These are phyloP conservation scores for Andrena marginata DNA, from an alignment of 2,888 invertebrate genomes.

Conservation along the genomic window DNA sequence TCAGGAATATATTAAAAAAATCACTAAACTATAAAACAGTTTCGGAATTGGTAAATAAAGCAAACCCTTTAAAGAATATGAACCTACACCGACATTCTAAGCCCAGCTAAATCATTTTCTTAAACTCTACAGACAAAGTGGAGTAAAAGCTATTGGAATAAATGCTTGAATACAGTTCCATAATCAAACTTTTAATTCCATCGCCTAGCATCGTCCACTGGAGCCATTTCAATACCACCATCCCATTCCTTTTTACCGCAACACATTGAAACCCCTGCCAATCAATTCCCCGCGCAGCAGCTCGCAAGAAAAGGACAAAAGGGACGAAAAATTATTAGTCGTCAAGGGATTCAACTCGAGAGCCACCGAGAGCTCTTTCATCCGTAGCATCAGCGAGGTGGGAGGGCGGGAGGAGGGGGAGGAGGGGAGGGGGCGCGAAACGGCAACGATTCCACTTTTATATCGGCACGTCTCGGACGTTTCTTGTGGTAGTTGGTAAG, in stretches of 20 bases:
- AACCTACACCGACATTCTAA: too few relatives aligned
- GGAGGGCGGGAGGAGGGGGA: too few relatives aligned
- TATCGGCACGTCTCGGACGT: slow-evolving; percentile 8
- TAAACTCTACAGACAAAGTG: too few relatives aligned
- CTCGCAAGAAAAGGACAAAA: neutral
- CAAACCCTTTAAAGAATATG: too few relatives aligned
- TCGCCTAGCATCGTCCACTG: neutral
- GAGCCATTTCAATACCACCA: neutral
- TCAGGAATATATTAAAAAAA: too few relatives aligned
- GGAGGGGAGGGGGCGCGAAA: neutral
- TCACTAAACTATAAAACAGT: too few relatives aligned
- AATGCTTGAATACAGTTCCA: neutral
- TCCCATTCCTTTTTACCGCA: neutral
- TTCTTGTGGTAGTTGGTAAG: slow-evolving; percentile 21
- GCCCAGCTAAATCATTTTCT: too few relatives aligned
- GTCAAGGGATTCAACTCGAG: neutral
- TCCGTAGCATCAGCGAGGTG: neutral
- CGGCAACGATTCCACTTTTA: slow-evolving; percentile 28
- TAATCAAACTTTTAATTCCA: neutral
- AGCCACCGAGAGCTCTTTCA: neutral
- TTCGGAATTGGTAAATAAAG: too few relatives aligned
- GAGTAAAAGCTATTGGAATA: too few relatives aligned
- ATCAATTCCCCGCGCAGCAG: neutral
- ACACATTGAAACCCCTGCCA: neutral
- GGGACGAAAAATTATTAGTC: slow-evolving; percentile 1